Base-by-base conservation (phyloP, 53 echinoderm and acorn worm genomes). In the Zoroaster sp. region DNA sequence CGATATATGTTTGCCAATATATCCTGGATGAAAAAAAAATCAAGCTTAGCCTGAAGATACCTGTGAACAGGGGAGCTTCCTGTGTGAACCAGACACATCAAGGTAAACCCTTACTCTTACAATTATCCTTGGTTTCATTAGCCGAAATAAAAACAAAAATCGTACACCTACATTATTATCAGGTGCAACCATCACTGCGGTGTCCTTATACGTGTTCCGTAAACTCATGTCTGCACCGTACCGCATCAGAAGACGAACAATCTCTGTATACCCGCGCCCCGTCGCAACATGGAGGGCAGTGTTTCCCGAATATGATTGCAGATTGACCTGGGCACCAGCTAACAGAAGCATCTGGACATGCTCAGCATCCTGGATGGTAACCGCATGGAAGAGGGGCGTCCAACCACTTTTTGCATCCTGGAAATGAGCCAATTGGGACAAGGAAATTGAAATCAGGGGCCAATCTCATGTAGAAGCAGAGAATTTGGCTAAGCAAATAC, bases 251-350 rank as follows among this genome's bases (percentile, higher is more conserved):
- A 92, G 86, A 34, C 95, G 91, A 12, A 98, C 98, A 32, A 98
- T 91, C 53, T 95, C 95, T 6, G 95, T 95, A 73, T 67, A 94
- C 40, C 98, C 98, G 8, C 98, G 90, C 21, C 98, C 98, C 12
- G 95, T 98, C 1, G 98, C 98, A 1, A 98, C 94, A 70, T 98
- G 98, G 10, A 98, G 91, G 32, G 95, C 98, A n/a, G 98, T 95
- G 93, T 98, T 98, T 15, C 98, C 98, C 4, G 98, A 98, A 71
- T 98, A 98, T 0, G 98, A 98, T 71, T 98, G 98, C 44, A 89
- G 87, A 59, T 98, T 98, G 68, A 98, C 95, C 83, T 95, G 89
- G 0, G 98, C 95, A 3, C 94, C 81, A 12, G 90, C 90, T 28
- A 78, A 49, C 31, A 98, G 69, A 72, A 98, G 87, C 8, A 94